A percentile compares a stretch with the other conserved stretches of the same genome.
phyloP scores from a whole-genome alignment of 2,113 vertebrate genomes.

The Nannobrachium achirus region DNA sequence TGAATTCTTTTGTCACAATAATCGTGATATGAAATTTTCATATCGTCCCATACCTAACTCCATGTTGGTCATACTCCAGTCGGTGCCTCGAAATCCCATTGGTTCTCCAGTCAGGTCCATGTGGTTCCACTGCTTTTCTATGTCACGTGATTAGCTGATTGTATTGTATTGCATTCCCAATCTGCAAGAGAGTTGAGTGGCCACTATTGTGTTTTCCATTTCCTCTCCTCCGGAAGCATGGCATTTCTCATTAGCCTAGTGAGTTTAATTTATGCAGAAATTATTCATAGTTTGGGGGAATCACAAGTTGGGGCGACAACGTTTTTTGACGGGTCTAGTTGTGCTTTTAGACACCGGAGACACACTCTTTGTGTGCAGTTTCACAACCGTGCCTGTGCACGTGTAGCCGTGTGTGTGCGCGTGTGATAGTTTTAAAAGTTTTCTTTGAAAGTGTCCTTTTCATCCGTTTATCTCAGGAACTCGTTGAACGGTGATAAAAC shows the following conservation, averaged over 20 bases:
- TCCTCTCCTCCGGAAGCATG: slow-evolving; percentile 57
- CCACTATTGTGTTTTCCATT: slow-evolving; percentile 63
- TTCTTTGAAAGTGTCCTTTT: no score
- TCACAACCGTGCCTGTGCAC: no score
- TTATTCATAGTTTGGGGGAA: slow-evolving; percentile 68
- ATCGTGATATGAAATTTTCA: no score
- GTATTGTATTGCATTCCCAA: slow-evolving; percentile 47
- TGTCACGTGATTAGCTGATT: slow-evolving; percentile 47
- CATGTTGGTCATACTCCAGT: slow-evolving; percentile 40
- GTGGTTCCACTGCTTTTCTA: slow-evolving; percentile 36
- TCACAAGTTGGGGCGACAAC: slow-evolving; percentile 45
- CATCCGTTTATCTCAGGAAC: no score
- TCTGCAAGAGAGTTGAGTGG: slow-evolving; percentile 59
- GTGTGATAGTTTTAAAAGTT: background rate
- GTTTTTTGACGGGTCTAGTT: slow-evolving; percentile 57
- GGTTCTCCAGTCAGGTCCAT: slow-evolving; percentile 34
- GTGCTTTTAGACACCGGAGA: slow-evolving; percentile 47
- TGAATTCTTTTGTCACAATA: no score
- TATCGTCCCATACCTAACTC: no score
- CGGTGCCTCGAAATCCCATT: slow-evolving; percentile 23
- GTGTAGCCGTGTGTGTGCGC: no score
- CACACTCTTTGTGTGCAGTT: slow-evolving; percentile 17
- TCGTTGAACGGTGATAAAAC: slow-evolving; percentile 39
- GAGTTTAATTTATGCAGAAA: slow-evolving; percentile 64
- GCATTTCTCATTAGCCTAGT: slow-evolving; percentile 65